Conservation (phyloP, 2,113 vertebrate species). For the Rynchops niger region DNA sequence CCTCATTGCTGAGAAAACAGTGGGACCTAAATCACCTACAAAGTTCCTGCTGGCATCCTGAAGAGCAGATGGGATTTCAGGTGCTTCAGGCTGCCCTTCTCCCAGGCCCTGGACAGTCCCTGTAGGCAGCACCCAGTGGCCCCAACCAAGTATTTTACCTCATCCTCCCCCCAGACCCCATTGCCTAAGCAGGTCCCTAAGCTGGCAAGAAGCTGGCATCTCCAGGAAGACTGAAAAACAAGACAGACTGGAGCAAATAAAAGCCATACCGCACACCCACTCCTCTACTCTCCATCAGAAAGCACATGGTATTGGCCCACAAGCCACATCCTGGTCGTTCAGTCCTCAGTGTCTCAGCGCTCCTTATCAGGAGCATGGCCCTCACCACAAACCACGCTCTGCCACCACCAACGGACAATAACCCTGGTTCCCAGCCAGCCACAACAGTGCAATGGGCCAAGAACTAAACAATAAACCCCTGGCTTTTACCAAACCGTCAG, state of each 20-base stretch:
- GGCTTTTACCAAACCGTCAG: not conserved
- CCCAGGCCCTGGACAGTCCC: not conserved
- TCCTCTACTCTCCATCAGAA: not conserved
- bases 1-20: not conserved
- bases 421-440: not conserved
- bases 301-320: not conserved
- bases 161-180: not conserved
- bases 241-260: not conserved
- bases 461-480: not conserved
- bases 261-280: not conserved
- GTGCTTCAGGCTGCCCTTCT: not conserved
- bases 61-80: not conserved
- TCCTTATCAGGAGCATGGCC: not conserved
- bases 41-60: not conserved
- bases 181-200: not conserved
- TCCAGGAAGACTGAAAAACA: slow-evolving; percentile 1
- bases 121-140: not conserved
- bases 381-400: not conserved
- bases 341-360: not conserved
- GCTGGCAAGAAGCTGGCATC: not conserved
- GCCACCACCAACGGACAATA: not conserved
- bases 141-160: not conserved
- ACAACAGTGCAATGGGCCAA: not conserved
- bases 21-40: not conserved
- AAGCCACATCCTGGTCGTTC: slow-evolving; percentile 24